Evolutionary conservation across 1,140 invertebrate genomes (phyloP).

Genomic region (Sycophila sp.): DNA sequence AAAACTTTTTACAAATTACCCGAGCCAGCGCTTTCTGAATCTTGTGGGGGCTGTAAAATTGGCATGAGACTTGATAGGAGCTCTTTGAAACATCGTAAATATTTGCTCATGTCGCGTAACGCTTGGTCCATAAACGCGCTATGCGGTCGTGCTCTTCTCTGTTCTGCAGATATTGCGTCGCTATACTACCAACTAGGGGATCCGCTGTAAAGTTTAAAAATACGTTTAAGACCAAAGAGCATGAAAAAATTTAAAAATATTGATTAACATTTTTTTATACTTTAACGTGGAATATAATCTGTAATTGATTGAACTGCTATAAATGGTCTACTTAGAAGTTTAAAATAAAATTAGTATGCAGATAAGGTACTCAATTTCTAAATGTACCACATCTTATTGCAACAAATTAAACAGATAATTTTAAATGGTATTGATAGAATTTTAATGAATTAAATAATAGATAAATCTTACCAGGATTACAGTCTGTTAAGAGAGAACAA

Average conservation of each 20-base stretch:
- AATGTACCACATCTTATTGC: too few species aligned
- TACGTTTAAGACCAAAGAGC: too few species aligned
- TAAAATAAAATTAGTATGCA: too few species aligned
- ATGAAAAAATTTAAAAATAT: too few species aligned
- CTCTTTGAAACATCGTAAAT: constrained; percentile 32
- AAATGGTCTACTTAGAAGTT: too few species aligned
- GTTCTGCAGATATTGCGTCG: constrained; percentile 97
- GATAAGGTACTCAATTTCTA: too few species aligned
- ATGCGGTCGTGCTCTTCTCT: constrained; percentile 97
- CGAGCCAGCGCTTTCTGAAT: constrained; percentile 47
- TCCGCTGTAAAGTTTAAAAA: constrained; percentile 84
- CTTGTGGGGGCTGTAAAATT: constrained; percentile 49
- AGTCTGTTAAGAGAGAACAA: constrained; percentile 94
- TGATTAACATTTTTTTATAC: too few species aligned
- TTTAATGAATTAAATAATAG: too few species aligned
- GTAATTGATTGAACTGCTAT: too few species aligned
- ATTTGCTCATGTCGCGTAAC: constrained; percentile 89
- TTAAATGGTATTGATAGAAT: too few species aligned
- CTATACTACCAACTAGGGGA: constrained; percentile 97
- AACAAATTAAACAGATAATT: too few species aligned
- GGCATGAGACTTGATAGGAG: constrained; percentile 58
- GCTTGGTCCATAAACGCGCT: constrained; percentile 97
- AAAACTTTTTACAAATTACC: constrained; percentile 44
- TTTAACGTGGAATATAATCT: too few species aligned
- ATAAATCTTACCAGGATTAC: constrained; percentile 89